Percentiles rank a stretch among this genome's conserved stretches.
These are phyloP conservation scores for Orthosia incerta DNA, from an alignment of 2,888 invertebrate genomes.

Conservation along the genomic window DNA sequence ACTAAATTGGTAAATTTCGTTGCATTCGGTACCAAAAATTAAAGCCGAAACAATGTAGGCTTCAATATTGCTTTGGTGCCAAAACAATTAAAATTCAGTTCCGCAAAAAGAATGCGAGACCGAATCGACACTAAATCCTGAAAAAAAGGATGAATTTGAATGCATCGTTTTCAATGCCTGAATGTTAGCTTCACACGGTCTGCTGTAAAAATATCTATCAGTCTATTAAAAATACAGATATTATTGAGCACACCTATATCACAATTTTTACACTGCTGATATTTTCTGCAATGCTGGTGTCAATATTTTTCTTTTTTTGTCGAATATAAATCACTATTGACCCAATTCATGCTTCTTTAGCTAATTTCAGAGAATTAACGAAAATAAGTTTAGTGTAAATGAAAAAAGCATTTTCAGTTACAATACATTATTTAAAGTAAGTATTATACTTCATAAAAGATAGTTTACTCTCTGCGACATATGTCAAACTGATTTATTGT, in stretches of 20 bases:
- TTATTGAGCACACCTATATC: neutral
- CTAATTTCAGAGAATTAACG: neutral
- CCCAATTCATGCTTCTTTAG: neutral
- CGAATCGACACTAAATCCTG: conserved; percentile 14
- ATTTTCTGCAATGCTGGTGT: neutral
- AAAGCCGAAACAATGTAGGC: conserved; percentile 26
- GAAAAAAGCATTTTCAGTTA: neutral
- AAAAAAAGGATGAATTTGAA: conserved; percentile 16
- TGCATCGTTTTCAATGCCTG: conserved; percentile 6
- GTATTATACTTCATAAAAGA: too few species aligned
- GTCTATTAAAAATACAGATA: neutral
- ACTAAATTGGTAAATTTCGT: neutral
- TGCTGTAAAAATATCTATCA: neutral
- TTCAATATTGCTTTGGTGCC: conserved; percentile 33
- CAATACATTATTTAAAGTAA: neutral
- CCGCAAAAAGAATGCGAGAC: conserved; percentile 19
- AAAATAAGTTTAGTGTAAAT: neutral
- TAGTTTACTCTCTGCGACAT: too few species aligned
- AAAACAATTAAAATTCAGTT: conserved; percentile 54
- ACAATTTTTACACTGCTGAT: neutral
- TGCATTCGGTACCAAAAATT: conserved; percentile 12
- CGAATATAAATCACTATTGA: neutral
- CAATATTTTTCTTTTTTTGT: neutral
- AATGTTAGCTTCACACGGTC: neutral
- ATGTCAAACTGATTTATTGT: too few species aligned